Base-by-base conservation (phyloP, 1,140 invertebrate species). In the Papilio polyxenes region DNA sequence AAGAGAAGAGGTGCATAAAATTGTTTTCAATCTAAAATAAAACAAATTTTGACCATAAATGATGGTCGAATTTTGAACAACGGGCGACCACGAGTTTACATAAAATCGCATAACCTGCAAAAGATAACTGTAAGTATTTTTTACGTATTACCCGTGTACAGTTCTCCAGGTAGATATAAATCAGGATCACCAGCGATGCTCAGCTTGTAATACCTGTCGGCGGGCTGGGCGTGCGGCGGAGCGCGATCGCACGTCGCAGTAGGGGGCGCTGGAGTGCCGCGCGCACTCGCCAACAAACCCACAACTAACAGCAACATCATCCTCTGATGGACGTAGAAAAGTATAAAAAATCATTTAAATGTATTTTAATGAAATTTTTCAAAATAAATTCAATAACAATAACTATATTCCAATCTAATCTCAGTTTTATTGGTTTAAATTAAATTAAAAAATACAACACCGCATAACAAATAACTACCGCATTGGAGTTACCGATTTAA, bases 131-230 rank as follows among this genome's bases (percentile, higher is more conserved):
- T 20, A 59, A 20, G 9, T 44, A 3, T 72, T 31, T 31, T 31
- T 31, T 80, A 72, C 40, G 9, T 31, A 74, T 53, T 87, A 94
- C 92, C 93, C 74, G 92, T 92, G 84, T 94, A 94, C 10, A 94
- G 87, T 83, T 94, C 93, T 65, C 93, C 93, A 8, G 93, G 89
- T 49, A 94, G 80, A 82, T 90, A 94, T 9, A 94, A 81, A 77
- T 94, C 93, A 0, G 93, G 93, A 53, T 94, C 92, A 9, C 93
- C 93, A 10, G 91, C 88, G 3, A 94, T 87, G 1, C 89, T 85
- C 11, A 94, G 82, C 65, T 88, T 87, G 82, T 92, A 94, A 48
- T 88, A 82, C 0, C 86, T 82, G 62, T 94, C 92, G 0, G 90
- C 88, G 0, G 93, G 91, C 81, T 92, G 92, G 10, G 92, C 90